Percentiles rank a stretch among this genome's conserved stretches.
These are phyloP conservation scores for Saccopteryx bilineata DNA, from an alignment of 2,113 vertebrate genomes.

Conservation along the genomic window DNA sequence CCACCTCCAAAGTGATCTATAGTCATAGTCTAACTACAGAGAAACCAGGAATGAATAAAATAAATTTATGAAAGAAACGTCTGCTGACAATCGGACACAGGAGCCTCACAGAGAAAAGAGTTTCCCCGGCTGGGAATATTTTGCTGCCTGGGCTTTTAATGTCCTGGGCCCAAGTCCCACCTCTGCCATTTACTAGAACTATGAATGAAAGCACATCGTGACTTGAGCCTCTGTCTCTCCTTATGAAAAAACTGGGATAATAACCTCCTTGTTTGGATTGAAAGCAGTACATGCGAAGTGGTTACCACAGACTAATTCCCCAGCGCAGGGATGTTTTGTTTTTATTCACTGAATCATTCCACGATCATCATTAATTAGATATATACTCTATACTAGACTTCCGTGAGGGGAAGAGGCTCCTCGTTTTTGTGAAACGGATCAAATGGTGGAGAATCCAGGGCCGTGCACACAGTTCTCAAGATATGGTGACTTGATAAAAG, in stretches of 20 bases:
- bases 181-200: background rate
- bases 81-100: background rate
- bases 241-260: background rate
- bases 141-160: background rate
- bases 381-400: background rate
- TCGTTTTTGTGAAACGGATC: background rate
- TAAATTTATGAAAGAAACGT: background rate
- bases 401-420: background rate
- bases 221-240: background rate
- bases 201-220: background rate
- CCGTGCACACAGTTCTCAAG: background rate
- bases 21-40: background rate
- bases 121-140: background rate
- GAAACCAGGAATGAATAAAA: conserved; percentile 42
- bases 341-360: background rate
- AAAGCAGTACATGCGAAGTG: background rate
- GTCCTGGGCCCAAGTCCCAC: background rate
- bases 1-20: conserved; percentile 47
- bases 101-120: background rate
- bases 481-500: background rate
- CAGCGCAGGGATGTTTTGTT: background rate
- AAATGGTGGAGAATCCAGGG: background rate
- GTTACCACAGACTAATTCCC: background rate
- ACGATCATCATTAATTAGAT: background rate
- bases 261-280: background rate